Evolutionary conservation across 2,797 vertebrate genomes (phyloP), one percentile per base, ranked within the genome.

Genomic region (Rhadinocentrus ornatus): DNA sequence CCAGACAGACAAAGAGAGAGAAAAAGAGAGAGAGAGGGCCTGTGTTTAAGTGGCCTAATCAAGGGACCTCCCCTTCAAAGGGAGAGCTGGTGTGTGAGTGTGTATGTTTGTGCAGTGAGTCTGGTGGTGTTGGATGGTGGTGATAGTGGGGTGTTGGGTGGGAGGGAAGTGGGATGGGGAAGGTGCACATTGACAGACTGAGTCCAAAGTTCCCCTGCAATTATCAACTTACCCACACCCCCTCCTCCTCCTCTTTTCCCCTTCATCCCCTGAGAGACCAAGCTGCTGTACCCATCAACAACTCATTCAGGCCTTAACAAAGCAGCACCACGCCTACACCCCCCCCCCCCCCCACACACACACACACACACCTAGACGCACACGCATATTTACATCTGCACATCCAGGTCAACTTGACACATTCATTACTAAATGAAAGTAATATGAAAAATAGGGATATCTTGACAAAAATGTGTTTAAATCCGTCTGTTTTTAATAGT

Each of bases 281-380:
- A 91, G 91, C 91, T 92, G 91, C 90, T 89, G 90, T 81, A 88
- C 80, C 89, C 90, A 90, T 92, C 91, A 91, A 90, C 89, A 89
- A 91, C 90, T 92, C 90, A 91, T 91, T 91, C 91, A 91, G 89
- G 83, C 88, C 81, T 91, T 90, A 91, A 92, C 91, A 92, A 91
- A 92, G 90, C 86, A 81, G 82, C 82, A 75, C 86, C 87, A 89
- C 86, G 70, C 88, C 82, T 71, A 56, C 66, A 29, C 58, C 59
- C 48, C 59, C 46, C 27, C 77, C 50, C 61, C 39, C 62, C 44
- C 61, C 56, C 59, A 64, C 35, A 12, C 41, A 22, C 57, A 37
- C 63, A 75, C 66, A 34, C 62, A 62, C 48, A 63, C 48, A 32
- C 77, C 52, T 57, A 46, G 54, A 52, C 62, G 57, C 60, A 65